Evolutionary conservation across 1,140 invertebrate genomes (phyloP).

Genomic region (Agraylea sexmaculata): DNA sequence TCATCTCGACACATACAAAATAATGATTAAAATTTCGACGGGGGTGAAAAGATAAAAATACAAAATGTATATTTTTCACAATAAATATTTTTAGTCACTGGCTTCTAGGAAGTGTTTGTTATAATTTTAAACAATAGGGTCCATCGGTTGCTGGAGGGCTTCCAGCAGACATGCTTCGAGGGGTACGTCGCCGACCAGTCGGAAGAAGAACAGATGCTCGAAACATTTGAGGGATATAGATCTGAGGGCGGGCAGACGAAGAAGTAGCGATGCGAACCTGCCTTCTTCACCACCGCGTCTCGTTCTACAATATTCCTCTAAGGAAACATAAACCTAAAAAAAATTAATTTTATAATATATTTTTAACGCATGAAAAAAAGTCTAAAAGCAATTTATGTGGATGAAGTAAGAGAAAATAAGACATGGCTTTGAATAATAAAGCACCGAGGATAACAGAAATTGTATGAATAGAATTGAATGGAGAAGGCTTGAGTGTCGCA

Average conservation of each 20-base stretch:
- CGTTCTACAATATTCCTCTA: constrained; percentile 87
- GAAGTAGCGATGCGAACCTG: constrained; percentile 84
- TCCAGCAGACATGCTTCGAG: constrained; percentile 61
- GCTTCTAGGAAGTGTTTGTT: constrained; percentile 1
- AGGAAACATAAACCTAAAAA: constrained; percentile 63
- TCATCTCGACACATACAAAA: no score
- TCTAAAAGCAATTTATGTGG: background rate
- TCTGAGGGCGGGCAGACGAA: constrained; percentile 84
- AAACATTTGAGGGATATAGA: constrained; percentile 93
- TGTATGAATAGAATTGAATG: no score
- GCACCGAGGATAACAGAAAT: no score
- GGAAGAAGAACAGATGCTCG: constrained; percentile 93
- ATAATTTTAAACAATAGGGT: constrained; percentile 30
- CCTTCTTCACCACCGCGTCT: constrained; percentile 83
- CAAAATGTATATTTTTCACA: background rate
- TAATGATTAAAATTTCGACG: no score
- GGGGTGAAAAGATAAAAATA: constrained; percentile 2
- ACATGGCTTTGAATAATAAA: no score
- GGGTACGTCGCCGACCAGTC: constrained; percentile 68
- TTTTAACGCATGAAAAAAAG: background rate
- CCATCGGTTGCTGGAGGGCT: constrained; percentile 50
- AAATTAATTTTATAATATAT: background rate
- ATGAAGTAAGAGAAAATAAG: no score
- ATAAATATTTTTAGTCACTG: background rate
- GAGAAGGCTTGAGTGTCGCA: no score